These are phyloP conservation scores for Echinometra lucunter DNA, from an alignment of 53 echinoderm and acorn worm species.

Conservation along the genomic window DNA sequence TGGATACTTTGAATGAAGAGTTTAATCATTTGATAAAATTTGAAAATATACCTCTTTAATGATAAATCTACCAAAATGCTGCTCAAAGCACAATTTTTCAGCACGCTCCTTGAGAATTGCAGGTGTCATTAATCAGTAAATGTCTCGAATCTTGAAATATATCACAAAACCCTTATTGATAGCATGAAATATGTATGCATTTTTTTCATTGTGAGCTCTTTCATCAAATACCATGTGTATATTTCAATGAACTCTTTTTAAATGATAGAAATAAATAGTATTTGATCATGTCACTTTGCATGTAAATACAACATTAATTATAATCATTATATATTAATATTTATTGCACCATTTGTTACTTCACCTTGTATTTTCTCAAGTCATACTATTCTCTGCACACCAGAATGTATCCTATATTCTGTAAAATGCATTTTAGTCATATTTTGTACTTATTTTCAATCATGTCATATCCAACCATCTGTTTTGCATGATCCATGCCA, in stretches of 20 bases:
- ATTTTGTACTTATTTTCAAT: neutral
- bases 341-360: neutral
- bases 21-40: neutral
- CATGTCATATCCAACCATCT: neutral
- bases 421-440: neutral
- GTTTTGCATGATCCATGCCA: neutral
- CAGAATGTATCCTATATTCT: neutral
- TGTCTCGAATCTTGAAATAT: neutral
- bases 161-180: neutral
- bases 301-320: neutral
- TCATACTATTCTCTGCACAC: too few species aligned
- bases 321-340: neutral
- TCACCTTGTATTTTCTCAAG: neutral
- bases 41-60: neutral
- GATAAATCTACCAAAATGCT: slow-evolving; percentile 43
- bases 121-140: neutral
- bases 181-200: neutral
- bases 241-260: neutral
- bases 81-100: neutral
- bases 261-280: neutral
- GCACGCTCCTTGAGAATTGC: neutral
- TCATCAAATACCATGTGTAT: too few species aligned
- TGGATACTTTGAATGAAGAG: neutral
- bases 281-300: neutral
- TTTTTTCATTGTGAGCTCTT: too few species aligned